Evolutionary conservation across 2,888 invertebrate species (phyloP), one percentile per base, ranked within the genome.

Genomic region (Orthosia gracilis): DNA sequence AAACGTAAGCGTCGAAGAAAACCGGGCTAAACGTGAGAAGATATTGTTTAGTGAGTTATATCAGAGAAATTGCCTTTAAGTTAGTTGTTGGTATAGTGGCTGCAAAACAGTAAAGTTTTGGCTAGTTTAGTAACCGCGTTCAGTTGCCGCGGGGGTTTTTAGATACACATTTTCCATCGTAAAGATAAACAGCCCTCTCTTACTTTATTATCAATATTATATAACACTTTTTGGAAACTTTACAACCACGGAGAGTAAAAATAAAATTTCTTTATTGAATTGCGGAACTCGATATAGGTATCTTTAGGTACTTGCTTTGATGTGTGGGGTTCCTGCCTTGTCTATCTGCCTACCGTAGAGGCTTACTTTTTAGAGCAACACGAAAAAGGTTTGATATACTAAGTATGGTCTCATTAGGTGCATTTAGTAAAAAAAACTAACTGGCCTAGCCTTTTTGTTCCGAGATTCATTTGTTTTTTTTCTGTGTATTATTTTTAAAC

Each of bases 1-100:
- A 77, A 76, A 55, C 21, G 77, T 68, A 64, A 76, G 50, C 61
- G 77, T 40, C 57, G 50, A 77, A 70, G 66, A 70, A 82, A 82
- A 77, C 40, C 26, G 23, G 31, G 65, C 66, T 76, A 64, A 82
- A 61, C 68, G 78, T 54, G 65, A 58, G 62, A 69, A 61, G 31
- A 59, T 67, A 80, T 67, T 55, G 23, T 74, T 45, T 17, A 54
- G 26, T 45, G 11, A 62, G 61, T 40, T 62, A 57, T 52, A 55
- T 73, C 45, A 54, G n/a, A 47, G 57, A 81, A 57, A 78, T 64
- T 75, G 67, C 23, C 68, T 54, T 78, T 75, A 54, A 55, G 45
- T 69, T 54, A 49, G 12, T 75, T n/a, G 52, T 74, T 77, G 26
- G 40, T 23, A 18, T 49, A 59, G n/a, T 55, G 57, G 45, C 18